Base-by-base conservation (phyloP, 2,113 vertebrate genomes). In the Passer montanus region DNA sequence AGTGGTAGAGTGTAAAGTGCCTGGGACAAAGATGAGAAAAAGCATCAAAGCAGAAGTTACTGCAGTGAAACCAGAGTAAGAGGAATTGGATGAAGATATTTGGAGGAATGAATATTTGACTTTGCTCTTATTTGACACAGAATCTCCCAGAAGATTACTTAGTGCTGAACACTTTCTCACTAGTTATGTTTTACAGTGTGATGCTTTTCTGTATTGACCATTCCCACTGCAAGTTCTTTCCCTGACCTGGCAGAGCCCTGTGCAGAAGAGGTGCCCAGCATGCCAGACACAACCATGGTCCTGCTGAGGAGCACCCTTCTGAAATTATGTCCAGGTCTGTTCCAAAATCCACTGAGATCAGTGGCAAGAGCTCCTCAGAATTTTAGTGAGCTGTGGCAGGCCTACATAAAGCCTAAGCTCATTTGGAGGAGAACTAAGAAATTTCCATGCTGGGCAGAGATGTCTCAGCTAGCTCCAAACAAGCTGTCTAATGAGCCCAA, bases 401-500 rank as follows among this genome's bases (percentile, higher is more conserved):
- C 28, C 60, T 30, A 63, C 9, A 43, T 47, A 63, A 77, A 90
- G 35, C 55, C 49, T 28, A 33, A 70, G 63, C 21, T 89, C 56
- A 10, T 90, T 31, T 12, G 8, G 43, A 89, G 52, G n/a, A 84
- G 60, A 88, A 39, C 46, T 67, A 77, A 74, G 86, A 50, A 24
- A 86, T 31, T 47, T 43, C 55, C 89, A 84, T 74, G 94, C 88
- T 93, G 79, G 52, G 84, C 50, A 96, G 79, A 88, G 82, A 77
- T 60, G 63, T 69, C 72, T 90, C 55, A 43, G 67, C 63, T 23
- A 73, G 37, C 63, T 95, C 63, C 83, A 62, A 60, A 92, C 88
- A 76, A 90, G 75, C 79, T 92, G 68, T 60, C 68, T 95, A 90
- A 92, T 58, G 50, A 90, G 80, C 84, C 89, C 89, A 84, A 70